These are phyloP conservation scores for Ctena decussata DNA, from an alignment of 2,888 invertebrate genomes.

Conservation along the genomic window DNA sequence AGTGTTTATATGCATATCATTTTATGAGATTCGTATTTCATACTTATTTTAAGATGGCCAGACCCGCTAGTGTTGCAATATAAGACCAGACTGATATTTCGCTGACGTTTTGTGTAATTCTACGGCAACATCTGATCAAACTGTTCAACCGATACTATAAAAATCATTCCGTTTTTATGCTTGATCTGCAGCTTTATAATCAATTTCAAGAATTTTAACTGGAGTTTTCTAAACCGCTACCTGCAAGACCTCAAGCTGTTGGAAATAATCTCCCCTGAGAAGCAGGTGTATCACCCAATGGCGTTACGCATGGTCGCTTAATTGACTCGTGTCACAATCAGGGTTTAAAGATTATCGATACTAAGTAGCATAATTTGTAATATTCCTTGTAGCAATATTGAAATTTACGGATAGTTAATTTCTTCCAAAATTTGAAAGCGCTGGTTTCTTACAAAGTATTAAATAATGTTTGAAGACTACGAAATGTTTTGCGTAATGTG, in stretches of 20 bases:
- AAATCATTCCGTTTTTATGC: too few species aligned
- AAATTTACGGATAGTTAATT: background rate
- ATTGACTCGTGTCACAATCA: background rate
- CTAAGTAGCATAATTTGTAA: conserved; percentile 9
- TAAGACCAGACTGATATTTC: too few species aligned
- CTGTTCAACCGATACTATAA: too few species aligned
- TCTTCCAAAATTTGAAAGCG: background rate
- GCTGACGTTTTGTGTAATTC: too few species aligned
- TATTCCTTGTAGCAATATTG: conserved; percentile 12
- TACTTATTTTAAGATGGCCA: too few species aligned
- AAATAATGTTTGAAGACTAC: conserved; percentile 26
- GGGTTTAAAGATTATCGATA: background rate
- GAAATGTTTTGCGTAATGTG: conserved; percentile 34
- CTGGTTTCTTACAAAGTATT: conserved; percentile 1
- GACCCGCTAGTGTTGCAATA: too few species aligned
- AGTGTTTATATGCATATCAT: too few species aligned
- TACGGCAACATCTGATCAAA: too few species aligned
- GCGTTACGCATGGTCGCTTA: background rate
- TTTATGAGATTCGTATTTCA: too few species aligned
- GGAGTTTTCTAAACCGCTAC: background rate
- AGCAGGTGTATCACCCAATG: background rate
- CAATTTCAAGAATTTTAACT: background rate
- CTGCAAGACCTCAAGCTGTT: background rate
- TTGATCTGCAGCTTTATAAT: too few species aligned
- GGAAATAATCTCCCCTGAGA: background rate